Percentiles rank a stretch among this genome's conserved stretches.
phyloP scores from a whole-genome alignment of 1,140 invertebrate species.

The Adoxophyes honmai region DNA sequence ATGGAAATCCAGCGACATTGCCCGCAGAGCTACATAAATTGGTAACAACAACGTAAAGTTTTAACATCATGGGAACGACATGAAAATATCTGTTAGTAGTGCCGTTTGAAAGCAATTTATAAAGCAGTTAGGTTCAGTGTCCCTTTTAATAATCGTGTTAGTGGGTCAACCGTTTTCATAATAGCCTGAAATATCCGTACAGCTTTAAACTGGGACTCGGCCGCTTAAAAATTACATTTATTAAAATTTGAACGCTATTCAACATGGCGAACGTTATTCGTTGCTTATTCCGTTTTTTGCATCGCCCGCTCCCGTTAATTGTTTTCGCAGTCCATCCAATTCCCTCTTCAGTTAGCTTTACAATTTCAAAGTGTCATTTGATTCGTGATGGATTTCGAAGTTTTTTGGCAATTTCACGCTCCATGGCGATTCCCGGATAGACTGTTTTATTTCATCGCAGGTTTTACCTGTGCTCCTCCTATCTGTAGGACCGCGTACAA shows the following conservation, averaged over 20 bases:
- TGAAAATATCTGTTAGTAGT: not conserved
- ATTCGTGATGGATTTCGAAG: constrained; percentile 71
- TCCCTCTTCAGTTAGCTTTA: constrained; percentile 71
- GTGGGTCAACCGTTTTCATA: not conserved
- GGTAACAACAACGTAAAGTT: not conserved
- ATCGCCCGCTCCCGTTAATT: constrained; percentile 62
- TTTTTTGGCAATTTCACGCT: constrained; percentile 74
- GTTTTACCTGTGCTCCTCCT: constrained; percentile 31
- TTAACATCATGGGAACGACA: not conserved
- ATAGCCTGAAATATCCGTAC: not conserved
- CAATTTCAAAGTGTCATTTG: constrained; percentile 75
- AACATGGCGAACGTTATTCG: constrained; percentile 39
- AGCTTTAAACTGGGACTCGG: constrained; percentile 17
- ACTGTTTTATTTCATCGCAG: constrained; percentile 55
- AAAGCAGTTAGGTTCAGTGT: not conserved
- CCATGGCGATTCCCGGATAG: constrained; percentile 54
- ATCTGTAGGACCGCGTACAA: not conserved
- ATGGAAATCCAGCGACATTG: not conserved
- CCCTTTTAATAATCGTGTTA: not conserved
- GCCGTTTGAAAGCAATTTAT: not conserved
- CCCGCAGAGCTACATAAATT: no score
- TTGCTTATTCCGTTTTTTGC: constrained; percentile 71
- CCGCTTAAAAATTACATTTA: constrained; percentile 58
- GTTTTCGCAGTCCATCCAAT: constrained; percentile 68
- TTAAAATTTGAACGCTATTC: constrained; percentile 56